Evolutionary conservation across 2,888 invertebrate species (phyloP).

Genomic region (Callimorpha dominula): DNA sequence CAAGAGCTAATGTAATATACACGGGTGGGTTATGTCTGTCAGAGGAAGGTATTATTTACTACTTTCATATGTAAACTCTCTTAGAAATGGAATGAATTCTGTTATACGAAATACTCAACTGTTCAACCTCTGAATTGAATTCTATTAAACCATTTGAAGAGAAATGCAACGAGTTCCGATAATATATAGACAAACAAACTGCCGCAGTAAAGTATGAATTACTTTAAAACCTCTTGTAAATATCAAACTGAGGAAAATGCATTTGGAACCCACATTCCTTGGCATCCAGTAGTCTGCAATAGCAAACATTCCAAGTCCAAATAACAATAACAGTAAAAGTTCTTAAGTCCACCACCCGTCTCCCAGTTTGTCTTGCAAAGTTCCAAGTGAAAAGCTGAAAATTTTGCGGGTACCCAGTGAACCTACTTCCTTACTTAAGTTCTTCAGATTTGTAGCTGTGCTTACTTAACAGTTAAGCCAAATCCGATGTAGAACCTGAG

Average conservation of each 20-base stretch:
- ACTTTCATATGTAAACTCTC: not conserved
- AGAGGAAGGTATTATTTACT: too few relatives aligned
- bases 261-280: slow-evolving; percentile 55
- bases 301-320: slow-evolving; percentile 57
- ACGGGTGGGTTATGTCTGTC: too few relatives aligned
- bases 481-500: not conserved
- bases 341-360: slow-evolving; percentile 51
- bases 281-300: slow-evolving; percentile 44
- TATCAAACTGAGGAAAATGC: slow-evolving; percentile 47
- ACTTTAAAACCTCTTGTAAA: slow-evolving; percentile 47
- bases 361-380: slow-evolving; percentile 45
- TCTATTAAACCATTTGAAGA: slow-evolving; percentile 24
- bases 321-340: slow-evolving; percentile 64
- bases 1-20: too few relatives aligned
- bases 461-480: not conserved
- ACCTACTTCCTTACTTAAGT: not conserved
- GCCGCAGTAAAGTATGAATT: slow-evolving; percentile 28
- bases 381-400: slow-evolving; percentile 35
- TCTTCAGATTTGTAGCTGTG: not conserved
- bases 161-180: slow-evolving; percentile 20
- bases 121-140: not conserved
- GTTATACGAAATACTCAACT: not conserved
- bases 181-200: slow-evolving; percentile 26
- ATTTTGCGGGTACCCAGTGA: slow-evolving; percentile 3
- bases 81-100: not conserved